Base-by-base conservation (phyloP, 1,140 invertebrate genomes). In the Lucilia cuprina region DNA sequence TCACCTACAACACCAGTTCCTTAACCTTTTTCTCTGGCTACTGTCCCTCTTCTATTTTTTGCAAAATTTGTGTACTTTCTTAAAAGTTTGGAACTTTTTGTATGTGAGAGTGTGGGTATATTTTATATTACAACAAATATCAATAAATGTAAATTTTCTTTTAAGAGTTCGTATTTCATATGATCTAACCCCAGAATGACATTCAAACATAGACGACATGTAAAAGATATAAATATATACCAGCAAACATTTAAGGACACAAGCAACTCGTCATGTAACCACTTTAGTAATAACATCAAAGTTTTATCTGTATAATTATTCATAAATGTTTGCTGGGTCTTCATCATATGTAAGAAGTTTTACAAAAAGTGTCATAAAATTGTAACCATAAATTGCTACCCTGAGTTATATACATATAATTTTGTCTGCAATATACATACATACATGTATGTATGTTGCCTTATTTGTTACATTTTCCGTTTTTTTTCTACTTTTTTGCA, bases 71-170 rank as follows among this genome's bases (percentile, higher is more conserved):
- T 70, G 65, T 21, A 70, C n/a, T 55, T 21, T 19, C 21, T 70
- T 70, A 70, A 70, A 70, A 70, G 65, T 70, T 70, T 70, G 65
- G 21, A 25, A 12, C 2, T 25, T 21, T 70, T 70, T 70, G 41
- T 55, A 12, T 70, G 5, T 80, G 77, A 8, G 1, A 41, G 41
- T 41, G 41, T 8, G 41, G 41, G 41, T 41, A 10, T 49, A 80
- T 80, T 80, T 80, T 50, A 80, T 80, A 50, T 50, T 80, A 80
- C 77, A 80, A 77, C 41, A 41, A 80, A 80, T 80, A 80, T 80
- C 77, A 80, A 80, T 80, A 80, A 80, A 80, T 80, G 77, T 80
- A 80, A 80, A 80, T 80, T 80, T 80, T 80, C 77, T 49, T 21
- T 70, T 49, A 80, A 49, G 77, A 80, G 77, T 80, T 80, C 21